Evolutionary conservation across 1,140 invertebrate genomes (phyloP).

Genomic region (Pachypeltis micranthus): DNA sequence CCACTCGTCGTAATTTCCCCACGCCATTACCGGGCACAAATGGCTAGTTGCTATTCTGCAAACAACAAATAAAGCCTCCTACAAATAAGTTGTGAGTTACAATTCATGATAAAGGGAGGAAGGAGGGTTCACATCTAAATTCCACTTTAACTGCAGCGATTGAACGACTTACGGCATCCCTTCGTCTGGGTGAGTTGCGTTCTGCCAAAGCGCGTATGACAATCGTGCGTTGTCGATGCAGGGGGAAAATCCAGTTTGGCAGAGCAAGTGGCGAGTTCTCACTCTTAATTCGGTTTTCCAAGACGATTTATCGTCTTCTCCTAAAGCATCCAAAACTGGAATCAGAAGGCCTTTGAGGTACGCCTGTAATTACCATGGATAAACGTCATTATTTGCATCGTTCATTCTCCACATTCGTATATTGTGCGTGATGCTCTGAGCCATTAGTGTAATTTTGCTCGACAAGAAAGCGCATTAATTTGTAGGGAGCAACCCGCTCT

Average conservation of each 20-base stretch:
- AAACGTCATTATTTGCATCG: too few species aligned
- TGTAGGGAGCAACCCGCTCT: too few species aligned
- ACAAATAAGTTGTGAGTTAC: background rate
- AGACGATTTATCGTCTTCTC: constrained; percentile 25
- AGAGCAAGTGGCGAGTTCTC: constrained; percentile 37
- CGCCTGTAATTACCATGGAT: too few species aligned
- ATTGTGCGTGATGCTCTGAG: too few species aligned
- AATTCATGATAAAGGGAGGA: too few species aligned
- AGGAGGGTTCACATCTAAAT: too few species aligned
- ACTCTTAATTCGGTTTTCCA: constrained; percentile 32
- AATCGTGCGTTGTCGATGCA: constrained; percentile 54
- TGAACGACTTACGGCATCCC: constrained; percentile 61
- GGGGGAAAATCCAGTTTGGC: constrained; percentile 54
- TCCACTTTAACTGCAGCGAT: too few species aligned
- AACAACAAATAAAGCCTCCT: constrained; percentile 16
- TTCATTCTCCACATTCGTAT: too few species aligned
- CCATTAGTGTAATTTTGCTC: too few species aligned
- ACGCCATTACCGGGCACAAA: constrained; percentile 64
- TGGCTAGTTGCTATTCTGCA: constrained; percentile 55
- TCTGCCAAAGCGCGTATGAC: constrained; percentile 53
- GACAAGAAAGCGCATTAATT: too few species aligned
- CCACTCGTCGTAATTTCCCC: constrained; percentile 62
- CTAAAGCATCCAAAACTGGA: constrained; percentile 26
- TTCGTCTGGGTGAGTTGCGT: constrained; percentile 49
- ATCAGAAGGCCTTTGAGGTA: constrained; percentile 35